These are phyloP conservation scores for Neuroscelio doddi DNA, from an alignment of 2,888 invertebrate species.

Conservation along the genomic window DNA sequence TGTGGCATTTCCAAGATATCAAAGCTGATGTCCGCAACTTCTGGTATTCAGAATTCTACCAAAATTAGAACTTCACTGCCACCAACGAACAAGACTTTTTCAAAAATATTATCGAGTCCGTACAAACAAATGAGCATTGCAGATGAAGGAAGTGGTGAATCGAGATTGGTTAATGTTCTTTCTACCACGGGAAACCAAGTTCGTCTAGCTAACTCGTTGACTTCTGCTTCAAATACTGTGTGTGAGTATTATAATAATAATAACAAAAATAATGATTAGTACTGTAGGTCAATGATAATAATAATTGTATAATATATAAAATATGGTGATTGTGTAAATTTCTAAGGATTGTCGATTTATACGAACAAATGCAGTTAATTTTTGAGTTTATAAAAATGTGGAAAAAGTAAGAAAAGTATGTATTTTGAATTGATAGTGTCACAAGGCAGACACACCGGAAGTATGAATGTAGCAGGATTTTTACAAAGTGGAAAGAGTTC, in stretches of 20 bases:
- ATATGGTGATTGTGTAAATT: neutral
- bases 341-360: neutral
- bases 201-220: slow-evolving; percentile 46
- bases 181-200: slow-evolving; percentile 54
- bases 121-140: slow-evolving; percentile 54
- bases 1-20: slow-evolving; percentile 53
- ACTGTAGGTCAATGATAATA: no score
- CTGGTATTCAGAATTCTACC: slow-evolving; percentile 48
- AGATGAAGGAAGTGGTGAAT: slow-evolving; percentile 55
- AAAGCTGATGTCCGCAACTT: slow-evolving; percentile 53
- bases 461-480: slow-evolving; percentile 52
- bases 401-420: no score
- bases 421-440: slow-evolving; percentile 18
- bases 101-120: slow-evolving; percentile 54
- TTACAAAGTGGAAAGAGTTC: slow-evolving; percentile 59
- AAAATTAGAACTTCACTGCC: slow-evolving; percentile 61
- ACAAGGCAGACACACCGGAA: slow-evolving; percentile 44
- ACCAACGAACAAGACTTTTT: slow-evolving; percentile 55
- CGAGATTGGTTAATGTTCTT: slow-evolving; percentile 53
- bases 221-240: slow-evolving; percentile 46
- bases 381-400: no score
- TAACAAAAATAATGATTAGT: no score
- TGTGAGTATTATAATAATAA: neutral
- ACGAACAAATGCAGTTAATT: no score
- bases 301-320: neutral